Percentiles rank a stretch among this genome's conserved stretches.
These are phyloP conservation scores for Psittacus erithacus DNA, from an alignment of 2,113 vertebrate species.

Conservation along the genomic window DNA sequence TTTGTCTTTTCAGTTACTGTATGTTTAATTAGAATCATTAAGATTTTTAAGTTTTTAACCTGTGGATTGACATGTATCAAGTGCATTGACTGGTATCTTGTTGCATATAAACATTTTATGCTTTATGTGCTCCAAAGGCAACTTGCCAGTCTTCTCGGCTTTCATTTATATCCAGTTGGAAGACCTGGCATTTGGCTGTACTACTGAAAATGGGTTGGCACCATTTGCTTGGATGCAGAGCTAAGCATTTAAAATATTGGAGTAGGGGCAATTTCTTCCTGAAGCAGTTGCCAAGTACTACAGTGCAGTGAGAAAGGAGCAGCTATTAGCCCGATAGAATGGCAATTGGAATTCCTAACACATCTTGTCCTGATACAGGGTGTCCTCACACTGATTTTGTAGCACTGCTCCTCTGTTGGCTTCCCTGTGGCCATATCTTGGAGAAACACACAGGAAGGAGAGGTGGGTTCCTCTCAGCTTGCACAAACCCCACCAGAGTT, in stretches of 20 bases:
- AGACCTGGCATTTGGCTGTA: background rate
- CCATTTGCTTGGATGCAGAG: background rate
- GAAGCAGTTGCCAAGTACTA: background rate
- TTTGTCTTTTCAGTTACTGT: background rate
- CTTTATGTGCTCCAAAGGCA: background rate
- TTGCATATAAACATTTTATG: background rate
- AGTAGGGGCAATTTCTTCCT: background rate
- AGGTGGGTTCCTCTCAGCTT: background rate
- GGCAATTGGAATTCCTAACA: background rate
- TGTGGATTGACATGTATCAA: background rate
- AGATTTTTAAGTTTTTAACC: slow-evolving; percentile 9
- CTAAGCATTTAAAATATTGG: slow-evolving; percentile 13
- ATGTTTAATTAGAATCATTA: background rate
- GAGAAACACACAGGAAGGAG: background rate
- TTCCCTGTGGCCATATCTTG: background rate
- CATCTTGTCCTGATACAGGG: background rate
- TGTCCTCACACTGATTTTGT: background rate
- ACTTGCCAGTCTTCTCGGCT: background rate
- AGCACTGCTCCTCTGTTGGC: background rate
- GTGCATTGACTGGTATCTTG: background rate
- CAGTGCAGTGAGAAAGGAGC: background rate
- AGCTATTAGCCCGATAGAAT: background rate
- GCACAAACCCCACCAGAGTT: background rate
- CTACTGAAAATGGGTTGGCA: slow-evolving; percentile 9
- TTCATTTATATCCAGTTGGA: slow-evolving; percentile 4